Conservation (phyloP, 2,797 vertebrate genomes). For the Bradypodion ventrale region DNA sequence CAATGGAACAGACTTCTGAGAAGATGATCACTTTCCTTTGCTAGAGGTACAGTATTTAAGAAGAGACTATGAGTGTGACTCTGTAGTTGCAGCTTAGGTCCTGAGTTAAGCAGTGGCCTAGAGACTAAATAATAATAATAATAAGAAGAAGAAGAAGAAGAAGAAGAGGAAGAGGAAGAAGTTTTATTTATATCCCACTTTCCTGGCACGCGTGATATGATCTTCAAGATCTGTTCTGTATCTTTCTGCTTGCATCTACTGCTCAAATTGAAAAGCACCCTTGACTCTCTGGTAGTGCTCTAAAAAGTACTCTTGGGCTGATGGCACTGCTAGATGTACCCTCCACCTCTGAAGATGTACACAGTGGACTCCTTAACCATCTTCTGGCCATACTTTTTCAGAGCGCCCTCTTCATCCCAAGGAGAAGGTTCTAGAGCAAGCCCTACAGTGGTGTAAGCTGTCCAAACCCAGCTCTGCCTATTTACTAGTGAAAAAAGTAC, state of each 20-base stretch:
- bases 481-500: conserved; percentile 90
- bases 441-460: conserved; percentile 95
- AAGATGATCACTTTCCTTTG: neutral
- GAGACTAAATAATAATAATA: no score
- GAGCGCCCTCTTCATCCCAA: conserved; percentile 94
- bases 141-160: no score
- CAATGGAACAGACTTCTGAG: neutral
- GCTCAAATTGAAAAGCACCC: neutral
- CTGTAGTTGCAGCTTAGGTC: neutral
- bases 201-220: no score
- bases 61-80: neutral
- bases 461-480: conserved; percentile 90
- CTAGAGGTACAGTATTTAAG: no score
- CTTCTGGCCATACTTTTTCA: conserved; percentile 58
- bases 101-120: neutral
- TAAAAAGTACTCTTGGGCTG: no score
- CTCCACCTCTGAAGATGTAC: neutral
- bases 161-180: no score
- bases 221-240: neutral
- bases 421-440: conserved; percentile 95
- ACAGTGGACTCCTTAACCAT: neutral
- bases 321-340: neutral
- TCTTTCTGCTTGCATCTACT: neutral
- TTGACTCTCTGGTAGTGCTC: neutral
- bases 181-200: no score